Percentiles rank a stretch among this genome's conserved stretches.
Evolutionary conservation across 2,797 vertebrate genomes (phyloP).

Genomic region (Cetoscarus ocellatus): DNA sequence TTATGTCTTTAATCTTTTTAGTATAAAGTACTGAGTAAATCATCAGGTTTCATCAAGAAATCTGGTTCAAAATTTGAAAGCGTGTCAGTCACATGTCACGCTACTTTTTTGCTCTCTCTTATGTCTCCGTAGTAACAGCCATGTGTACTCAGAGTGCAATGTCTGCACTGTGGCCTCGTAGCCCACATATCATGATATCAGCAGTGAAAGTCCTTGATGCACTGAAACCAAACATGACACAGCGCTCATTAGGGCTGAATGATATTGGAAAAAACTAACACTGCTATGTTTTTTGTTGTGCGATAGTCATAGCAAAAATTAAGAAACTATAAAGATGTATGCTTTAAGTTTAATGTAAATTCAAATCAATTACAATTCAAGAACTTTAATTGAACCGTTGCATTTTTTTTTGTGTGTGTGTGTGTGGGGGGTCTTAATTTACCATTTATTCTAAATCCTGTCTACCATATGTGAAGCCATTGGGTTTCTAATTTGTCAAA

Average conservation of each 20-base stretch:
- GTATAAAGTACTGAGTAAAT: conserved; percentile 4
- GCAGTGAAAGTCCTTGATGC: conserved; percentile 7
- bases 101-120: not conserved
- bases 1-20: not conserved
- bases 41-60: not conserved
- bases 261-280: no score
- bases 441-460: no score
- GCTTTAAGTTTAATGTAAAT: no score
- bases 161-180: conserved; percentile 16
- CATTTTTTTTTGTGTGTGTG: no score
- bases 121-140: conserved; percentile 3
- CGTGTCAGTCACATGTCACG: not conserved
- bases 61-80: not conserved
- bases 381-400: no score
- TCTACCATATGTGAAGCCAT: no score
- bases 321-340: no score
- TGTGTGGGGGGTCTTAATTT: no score
- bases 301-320: no score
- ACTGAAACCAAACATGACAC: conserved; percentile 27
- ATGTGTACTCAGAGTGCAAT: not conserved
- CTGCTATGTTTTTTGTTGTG: no score
- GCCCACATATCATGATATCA: conserved; percentile 7
- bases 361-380: no score
- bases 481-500: no score
- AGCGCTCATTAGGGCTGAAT: not conserved